Evolutionary conservation across 2,113 vertebrate genomes (phyloP), one percentile per base, ranked within the genome.

Genomic region (Sisor rabdophorus): DNA sequence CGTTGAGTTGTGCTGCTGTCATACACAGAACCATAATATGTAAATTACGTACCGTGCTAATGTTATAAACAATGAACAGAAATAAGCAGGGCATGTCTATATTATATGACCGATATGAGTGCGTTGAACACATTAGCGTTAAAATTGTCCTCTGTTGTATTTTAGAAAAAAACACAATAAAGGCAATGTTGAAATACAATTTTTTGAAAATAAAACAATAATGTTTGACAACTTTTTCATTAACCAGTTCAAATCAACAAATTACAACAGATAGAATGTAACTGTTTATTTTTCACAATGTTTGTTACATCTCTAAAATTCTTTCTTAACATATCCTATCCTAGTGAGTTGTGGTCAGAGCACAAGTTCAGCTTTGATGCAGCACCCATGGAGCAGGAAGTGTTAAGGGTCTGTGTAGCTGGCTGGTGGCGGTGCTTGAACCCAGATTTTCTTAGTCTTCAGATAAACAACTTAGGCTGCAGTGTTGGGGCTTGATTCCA

Each of bases 81-180:
- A 17, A 24, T 64, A 56, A 40, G 36, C 36, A 20, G 59, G 4
- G 40, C 61, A 24, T 65, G 4, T 71, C 71, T 54, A 52, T 53
- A 65, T 65, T 65, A 65, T 78, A 60, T 32, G 53, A 72, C 28
- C 17, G 48, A 63, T 22, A 72, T 72, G 48, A 72, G 24, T 2
- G 56, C 75, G 71, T 55, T 64, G 30, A 60, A 17, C 68, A 60
- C 52, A 56, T 75, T 72, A 73, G 73, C 72, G 48, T 76, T 71
- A 54, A 59, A 65, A 69, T 55, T 63, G 59, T 71, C 60, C 20
- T 71, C 26, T 36, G 22, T 60, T 28, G 73, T 79, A 26, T 55
- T 69, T 75, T 26, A 69, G 65, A 56, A 55, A 52, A 76, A 79
- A 73, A 73, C 22, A 65, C 73, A 79, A 77, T 82, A 77, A 82